A percentile compares a stretch with the other conserved stretches of the same genome.
Conservation (phyloP, 1,140 invertebrate species). For the Listronotus oregonensis region DNA sequence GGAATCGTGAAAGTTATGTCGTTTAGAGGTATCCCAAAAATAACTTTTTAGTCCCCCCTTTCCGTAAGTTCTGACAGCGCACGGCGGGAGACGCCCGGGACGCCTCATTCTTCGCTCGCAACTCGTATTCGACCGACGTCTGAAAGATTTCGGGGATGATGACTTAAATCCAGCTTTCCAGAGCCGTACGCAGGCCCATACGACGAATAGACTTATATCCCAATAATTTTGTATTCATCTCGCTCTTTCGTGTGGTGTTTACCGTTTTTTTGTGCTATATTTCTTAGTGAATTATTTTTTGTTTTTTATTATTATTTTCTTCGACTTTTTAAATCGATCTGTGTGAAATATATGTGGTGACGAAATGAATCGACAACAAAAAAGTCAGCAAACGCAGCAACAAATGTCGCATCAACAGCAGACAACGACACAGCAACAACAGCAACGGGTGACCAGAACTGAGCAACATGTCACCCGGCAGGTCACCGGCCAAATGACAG, state of each 20-base stretch:
- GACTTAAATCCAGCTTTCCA: slow-evolving; percentile 66
- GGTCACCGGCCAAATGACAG: slow-evolving; percentile 78
- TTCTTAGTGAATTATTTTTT: slow-evolving; percentile 36
- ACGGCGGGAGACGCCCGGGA: slow-evolving; percentile 54
- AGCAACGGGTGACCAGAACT: slow-evolving; percentile 71
- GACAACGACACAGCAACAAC: slow-evolving; percentile 61
- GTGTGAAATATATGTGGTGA: slow-evolving; percentile 53
- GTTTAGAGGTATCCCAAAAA: slow-evolving; percentile 36
- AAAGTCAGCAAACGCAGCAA: slow-evolving; percentile 62
- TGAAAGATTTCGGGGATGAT: slow-evolving; percentile 81
- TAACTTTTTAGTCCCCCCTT: slow-evolving; percentile 48
- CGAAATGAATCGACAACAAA: slow-evolving; percentile 57
- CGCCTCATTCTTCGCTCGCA: slow-evolving; percentile 73
- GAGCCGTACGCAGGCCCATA: slow-evolving; percentile 32
- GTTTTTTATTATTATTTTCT: slow-evolving; percentile 35
- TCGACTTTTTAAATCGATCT: slow-evolving; percentile 44
- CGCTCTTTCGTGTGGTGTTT: slow-evolving; percentile 44
- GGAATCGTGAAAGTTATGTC: neutral
- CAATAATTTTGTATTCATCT: slow-evolving; percentile 24
- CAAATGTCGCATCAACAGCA: slow-evolving; percentile 58
- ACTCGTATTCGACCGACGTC: slow-evolving; percentile 88
- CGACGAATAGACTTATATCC: slow-evolving; percentile 33
- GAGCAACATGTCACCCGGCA: slow-evolving; percentile 78
- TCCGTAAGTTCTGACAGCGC: slow-evolving; percentile 48
- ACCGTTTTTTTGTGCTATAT: slow-evolving; percentile 47